Conservation (phyloP, 2,888 invertebrate species). For the Melanotus villosus region DNA sequence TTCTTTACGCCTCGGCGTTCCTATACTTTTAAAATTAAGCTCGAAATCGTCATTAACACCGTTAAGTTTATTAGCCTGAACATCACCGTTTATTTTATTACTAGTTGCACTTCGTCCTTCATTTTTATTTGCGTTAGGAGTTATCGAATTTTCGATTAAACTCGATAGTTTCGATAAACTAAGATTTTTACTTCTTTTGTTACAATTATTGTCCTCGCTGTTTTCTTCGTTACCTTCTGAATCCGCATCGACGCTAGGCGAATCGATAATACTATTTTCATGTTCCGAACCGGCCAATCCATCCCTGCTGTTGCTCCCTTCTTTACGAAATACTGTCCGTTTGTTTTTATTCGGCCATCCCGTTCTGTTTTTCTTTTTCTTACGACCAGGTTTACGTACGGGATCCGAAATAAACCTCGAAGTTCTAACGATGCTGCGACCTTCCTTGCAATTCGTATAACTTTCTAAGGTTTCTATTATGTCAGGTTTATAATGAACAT, state of each 20-base stretch:
- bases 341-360: conserved; percentile 82
- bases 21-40: conserved; percentile 36
- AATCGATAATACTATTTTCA: conserved; percentile 47
- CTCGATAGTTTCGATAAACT: conserved; percentile 21
- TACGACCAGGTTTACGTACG: conserved; percentile 62
- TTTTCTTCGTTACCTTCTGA: conserved; percentile 52
- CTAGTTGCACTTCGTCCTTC: background rate
- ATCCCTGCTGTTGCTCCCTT: conserved; percentile 55
- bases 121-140: background rate
- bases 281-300: conserved; percentile 37
- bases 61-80: conserved; percentile 38
- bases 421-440: background rate
- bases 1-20: conserved; percentile 36
- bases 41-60: conserved; percentile 35
- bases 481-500: conserved; percentile 58
- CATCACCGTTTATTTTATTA: conserved; percentile 38
- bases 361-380: conserved; percentile 81
- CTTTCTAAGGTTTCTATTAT: conserved; percentile 63
- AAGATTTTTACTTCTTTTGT: conserved; percentile 18
- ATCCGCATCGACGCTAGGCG: conserved; percentile 54
- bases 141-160: conserved; percentile 3
- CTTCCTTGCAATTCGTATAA: conserved; percentile 63
- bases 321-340: conserved; percentile 48
- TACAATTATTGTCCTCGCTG: conserved; percentile 28
- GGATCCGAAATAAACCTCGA: background rate